Conservation (phyloP, 2,888 invertebrate genomes). For the Quadroppia sp. region DNA sequence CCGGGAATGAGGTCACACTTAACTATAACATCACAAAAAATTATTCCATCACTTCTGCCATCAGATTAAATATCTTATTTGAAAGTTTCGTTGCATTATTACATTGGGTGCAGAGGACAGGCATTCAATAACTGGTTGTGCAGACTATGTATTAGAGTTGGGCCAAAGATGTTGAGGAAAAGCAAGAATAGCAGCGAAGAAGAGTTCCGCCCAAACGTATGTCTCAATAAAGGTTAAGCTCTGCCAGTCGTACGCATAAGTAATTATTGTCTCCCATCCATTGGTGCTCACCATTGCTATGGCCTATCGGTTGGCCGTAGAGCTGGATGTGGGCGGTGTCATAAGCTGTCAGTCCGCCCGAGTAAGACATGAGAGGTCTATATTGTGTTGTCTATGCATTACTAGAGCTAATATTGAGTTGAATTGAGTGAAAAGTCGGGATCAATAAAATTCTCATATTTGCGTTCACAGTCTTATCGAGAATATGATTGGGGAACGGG, state of each 20-base stretch:
- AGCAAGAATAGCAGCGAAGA: neutral
- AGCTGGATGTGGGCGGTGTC: neutral
- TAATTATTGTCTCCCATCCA: constrained; percentile 15
- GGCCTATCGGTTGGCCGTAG: constrained; percentile 4
- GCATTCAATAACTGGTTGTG: neutral
- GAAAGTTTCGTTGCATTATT: constrained; percentile 21
- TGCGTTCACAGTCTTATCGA: constrained; percentile 27
- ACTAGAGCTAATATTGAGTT: constrained; percentile 31
- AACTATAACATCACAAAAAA: constrained; percentile 32
- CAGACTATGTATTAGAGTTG: neutral
- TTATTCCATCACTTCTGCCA: constrained; percentile 31
- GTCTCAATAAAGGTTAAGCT: constrained; percentile 1
- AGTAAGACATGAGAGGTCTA: constrained; percentile 37
- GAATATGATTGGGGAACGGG: constrained; percentile 11
- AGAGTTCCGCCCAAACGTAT: constrained; percentile 2
- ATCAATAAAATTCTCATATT: constrained; percentile 25
- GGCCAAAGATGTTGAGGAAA: constrained; percentile 3
- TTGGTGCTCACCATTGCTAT: constrained; percentile 11
- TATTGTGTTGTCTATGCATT: constrained; percentile 33
- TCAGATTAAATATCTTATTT: constrained; percentile 33
- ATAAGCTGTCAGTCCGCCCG: constrained; percentile 37
- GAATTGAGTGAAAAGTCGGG: constrained; percentile 23
- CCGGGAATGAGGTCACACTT: constrained; percentile 26
- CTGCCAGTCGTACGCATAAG: constrained; percentile 34
- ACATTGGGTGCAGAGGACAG: neutral